Evolutionary conservation across 1,140 invertebrate genomes (phyloP).

Genomic region (Globodera ellingtonae): DNA sequence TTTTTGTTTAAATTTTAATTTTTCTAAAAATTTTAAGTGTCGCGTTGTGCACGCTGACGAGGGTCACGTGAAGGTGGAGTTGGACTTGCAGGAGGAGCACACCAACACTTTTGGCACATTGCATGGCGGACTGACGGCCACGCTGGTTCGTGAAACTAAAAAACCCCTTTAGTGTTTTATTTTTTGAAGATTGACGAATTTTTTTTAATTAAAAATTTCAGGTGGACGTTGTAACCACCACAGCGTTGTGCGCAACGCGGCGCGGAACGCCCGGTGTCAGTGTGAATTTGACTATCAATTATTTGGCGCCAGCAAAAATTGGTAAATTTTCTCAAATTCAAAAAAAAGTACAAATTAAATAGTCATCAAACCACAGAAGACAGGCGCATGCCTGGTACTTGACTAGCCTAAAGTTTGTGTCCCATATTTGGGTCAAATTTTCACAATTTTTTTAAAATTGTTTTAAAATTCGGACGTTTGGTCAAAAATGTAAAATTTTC

Average conservation of each 20-base stretch:
- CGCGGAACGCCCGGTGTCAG: conserved; percentile 15
- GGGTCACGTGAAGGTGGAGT: conserved; percentile 19
- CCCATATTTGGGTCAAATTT: neutral
- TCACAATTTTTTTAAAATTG: neutral
- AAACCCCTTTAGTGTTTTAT: neutral
- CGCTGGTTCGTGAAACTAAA: neutral
- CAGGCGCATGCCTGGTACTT: neutral
- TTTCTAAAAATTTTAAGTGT: conserved; percentile 2
- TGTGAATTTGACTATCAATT: conserved; percentile 27
- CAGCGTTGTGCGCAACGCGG: conserved; percentile 18
- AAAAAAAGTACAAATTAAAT: neutral
- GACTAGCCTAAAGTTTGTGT: no score
- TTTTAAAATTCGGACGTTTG: neutral
- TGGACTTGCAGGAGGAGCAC: conserved; percentile 21
- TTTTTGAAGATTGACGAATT: neutral
- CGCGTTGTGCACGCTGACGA: conserved; percentile 13
- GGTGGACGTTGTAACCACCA: conserved; percentile 23
- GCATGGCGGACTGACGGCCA: conserved; percentile 28
- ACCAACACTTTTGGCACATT: conserved; percentile 27
- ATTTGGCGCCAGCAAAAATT: conserved; percentile 28
- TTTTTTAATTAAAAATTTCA: neutral
- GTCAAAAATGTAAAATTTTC: no score
- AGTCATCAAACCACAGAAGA: neutral
- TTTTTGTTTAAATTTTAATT: neutral
- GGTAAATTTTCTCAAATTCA: neutral